Base-by-base conservation (phyloP, 30 jellyfish, hydroid and myxozoan species). In the Nemopilema nomurai region DNA sequence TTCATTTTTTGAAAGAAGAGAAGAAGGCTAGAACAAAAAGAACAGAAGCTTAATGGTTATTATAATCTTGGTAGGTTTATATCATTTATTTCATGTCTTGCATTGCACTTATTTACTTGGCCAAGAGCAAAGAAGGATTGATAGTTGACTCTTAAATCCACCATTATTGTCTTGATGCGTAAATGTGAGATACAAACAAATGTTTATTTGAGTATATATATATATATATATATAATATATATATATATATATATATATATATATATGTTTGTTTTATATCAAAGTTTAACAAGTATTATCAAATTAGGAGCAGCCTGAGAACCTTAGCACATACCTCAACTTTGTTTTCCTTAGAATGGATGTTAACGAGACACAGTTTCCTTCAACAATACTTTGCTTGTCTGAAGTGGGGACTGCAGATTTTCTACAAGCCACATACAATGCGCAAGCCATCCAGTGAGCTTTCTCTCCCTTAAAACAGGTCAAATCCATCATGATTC, bases 371-470 rank as follows among this genome's bases (percentile, higher is more conserved):
- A 93, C 89, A 49, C 95, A 85, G 62, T 83, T 82, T 23, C 97
- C 95, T 32, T 81, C 80, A 28, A 81, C 74, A 21, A 89, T 78
- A 13, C 74, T 71, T 67, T 83, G 75, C 74, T 77, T 91, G 52
- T 74, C 90, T 51, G 92, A 51, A 20, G 93, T 76, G 51, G 87
- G 80, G 16, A 77, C 86, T 32, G 69, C 79, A 19, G 92, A 18
- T 69, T 89, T 86, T 26, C 92, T 76, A 62, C 97, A 88, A 24
- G 98, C 88, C 4, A 93, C 87, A 69, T 93, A 88, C 70, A 88
- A 66, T 30, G 98, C 92, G 84, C 98, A 93, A 28, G 82, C 93
- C 86, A 93, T 78, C 98, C 98, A 93, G 62, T 93, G 98, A 49
- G 84, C 26, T 52, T 80, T 85, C 1, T 93, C 92, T 26, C 98